Base-by-base conservation (phyloP, 1,140 invertebrate genomes). In the Calliopsis andreniformis region DNA sequence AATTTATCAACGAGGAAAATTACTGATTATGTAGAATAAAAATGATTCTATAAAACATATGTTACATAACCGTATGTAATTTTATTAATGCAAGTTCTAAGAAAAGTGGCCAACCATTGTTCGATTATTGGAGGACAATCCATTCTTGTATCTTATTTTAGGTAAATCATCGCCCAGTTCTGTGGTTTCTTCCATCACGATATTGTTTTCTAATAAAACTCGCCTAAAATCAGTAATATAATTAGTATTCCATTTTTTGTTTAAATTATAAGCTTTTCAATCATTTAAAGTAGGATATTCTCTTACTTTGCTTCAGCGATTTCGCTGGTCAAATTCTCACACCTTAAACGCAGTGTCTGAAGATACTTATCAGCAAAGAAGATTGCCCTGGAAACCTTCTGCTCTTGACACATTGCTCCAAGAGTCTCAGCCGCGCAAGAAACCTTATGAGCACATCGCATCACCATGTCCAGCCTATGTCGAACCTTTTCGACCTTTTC, bases 231-330 rank as follows among this genome's bases (percentile, higher is more conserved):
- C n/a, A n/a, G n/a, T n/a, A n/a, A n/a, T n/a, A n/a, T n/a, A n/a
- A n/a, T n/a, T n/a, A n/a, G n/a, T n/a, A n/a, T n/a, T n/a, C n/a
- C n/a, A n/a, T n/a, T n/a, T n/a, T n/a, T n/a, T n/a, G n/a, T n/a
- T n/a, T n/a, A n/a, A n/a, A n/a, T n/a, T n/a, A n/a, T n/a, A n/a
- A n/a, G n/a, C n/a, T n/a, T n/a, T n/a, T n/a, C n/a, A n/a, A n/a
- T n/a, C n/a, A n/a, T n/a, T n/a, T n/a, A n/a, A n/a, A n/a, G n/a
- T n/a, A n/a, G n/a, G n/a, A n/a, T 62, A 77, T 43, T 53, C n/a
- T 32, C 89, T 89, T 89, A 92, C 91, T 91, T 92, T 8, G 88
- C 88, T 73, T 92, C 91, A 8, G 86, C 81, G 66, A 92, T 81
- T 53, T 91, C 90, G 32, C 49, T 56, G n/a, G 71, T 64, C 43